phyloP scores from a whole-genome alignment of 2,113 vertebrate species.

The Ciconia maguari region DNA sequence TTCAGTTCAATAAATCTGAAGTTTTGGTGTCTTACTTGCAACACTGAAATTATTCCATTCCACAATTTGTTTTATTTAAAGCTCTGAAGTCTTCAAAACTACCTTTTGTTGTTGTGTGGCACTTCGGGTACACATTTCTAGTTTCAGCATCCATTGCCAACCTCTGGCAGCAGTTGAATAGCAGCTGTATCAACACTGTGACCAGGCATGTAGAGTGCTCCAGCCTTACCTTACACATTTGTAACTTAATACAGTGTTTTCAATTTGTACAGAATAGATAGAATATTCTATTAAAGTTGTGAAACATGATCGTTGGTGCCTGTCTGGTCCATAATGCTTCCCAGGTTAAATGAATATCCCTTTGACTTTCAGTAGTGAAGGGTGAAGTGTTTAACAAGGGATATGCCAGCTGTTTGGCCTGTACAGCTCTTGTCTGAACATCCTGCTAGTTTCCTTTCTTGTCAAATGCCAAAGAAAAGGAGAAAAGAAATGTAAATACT shows the following conservation, averaged over 20 bases:
- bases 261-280: slow-evolving; percentile 97
- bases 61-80: slow-evolving; percentile 24
- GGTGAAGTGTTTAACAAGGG: neutral
- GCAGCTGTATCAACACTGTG: slow-evolving; percentile 71
- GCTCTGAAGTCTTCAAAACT: slow-evolving; percentile 52
- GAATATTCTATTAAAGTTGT: slow-evolving; percentile 99
- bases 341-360: neutral
- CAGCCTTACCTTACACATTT: slow-evolving; percentile 92
- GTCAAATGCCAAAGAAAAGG: neutral
- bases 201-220: slow-evolving; percentile 83
- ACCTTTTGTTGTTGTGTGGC: slow-evolving; percentile 33
- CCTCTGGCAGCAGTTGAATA: slow-evolving; percentile 62
- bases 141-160: slow-evolving; percentile 41
- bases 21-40: slow-evolving; percentile 53
- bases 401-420: neutral
- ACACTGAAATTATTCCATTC: slow-evolving; percentile 55
- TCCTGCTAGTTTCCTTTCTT: neutral
- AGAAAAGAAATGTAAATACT: neutral
- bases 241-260: slow-evolving; percentile 92
- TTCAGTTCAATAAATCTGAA: slow-evolving; percentile 7
- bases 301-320: slow-evolving; percentile 70
- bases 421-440: neutral
- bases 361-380: fast-evolving
- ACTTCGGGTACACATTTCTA: slow-evolving; percentile 48
- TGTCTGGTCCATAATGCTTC: slow-evolving; percentile 39